A percentile compares a stretch with the other conserved stretches of the same genome.
Evolutionary conservation across 1,140 invertebrate species (phyloP).

Genomic region (Xylocopa sonorina): DNA sequence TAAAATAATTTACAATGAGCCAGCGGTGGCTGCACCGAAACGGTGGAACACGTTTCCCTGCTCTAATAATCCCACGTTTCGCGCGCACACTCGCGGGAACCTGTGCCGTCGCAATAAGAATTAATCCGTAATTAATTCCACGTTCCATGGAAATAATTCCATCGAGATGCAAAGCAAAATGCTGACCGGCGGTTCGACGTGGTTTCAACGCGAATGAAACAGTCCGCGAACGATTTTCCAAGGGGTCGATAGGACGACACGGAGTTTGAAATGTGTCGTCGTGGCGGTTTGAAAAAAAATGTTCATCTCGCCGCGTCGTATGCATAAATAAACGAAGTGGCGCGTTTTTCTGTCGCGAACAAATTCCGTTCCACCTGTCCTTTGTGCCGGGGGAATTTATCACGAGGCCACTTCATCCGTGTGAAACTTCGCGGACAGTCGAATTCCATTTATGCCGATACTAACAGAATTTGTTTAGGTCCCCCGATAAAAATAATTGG

Average conservation of each 20-base stretch:
- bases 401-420: neutral
- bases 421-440: neutral
- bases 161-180: neutral
- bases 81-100: neutral
- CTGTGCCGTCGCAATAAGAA: neutral
- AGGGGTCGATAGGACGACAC: neutral
- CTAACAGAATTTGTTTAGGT: neutral
- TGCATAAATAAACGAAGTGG: constrained; percentile 11
- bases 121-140: neutral
- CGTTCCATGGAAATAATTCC: neutral
- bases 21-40: neutral
- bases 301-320: neutral
- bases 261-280: neutral
- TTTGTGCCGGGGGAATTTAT: neutral
- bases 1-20: neutral
- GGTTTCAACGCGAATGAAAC: neutral
- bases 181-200: neutral
- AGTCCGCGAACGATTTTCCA: neutral
- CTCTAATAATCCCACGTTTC: neutral
- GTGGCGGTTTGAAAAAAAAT: neutral
- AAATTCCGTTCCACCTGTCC: neutral
- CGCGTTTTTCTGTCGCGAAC: neutral
- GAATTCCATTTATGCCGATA: neutral
- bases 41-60: neutral
- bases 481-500: neutral